Evolutionary conservation across 2,113 vertebrate genomes (phyloP), one percentile per base, ranked within the genome.

Genomic region (Budorcas taxicolor): DNA sequence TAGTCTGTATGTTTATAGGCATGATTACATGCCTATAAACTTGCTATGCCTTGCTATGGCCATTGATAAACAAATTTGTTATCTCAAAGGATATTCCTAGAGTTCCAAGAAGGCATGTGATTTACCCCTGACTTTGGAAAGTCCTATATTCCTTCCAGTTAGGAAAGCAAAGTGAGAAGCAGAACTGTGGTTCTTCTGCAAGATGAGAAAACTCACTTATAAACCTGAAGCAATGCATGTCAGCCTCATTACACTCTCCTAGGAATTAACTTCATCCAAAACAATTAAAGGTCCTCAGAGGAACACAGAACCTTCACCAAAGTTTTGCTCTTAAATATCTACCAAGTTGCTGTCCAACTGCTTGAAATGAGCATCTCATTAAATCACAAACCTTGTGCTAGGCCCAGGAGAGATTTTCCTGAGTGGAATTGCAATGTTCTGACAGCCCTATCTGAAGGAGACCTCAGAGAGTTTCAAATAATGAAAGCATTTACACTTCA

Each of bases 401-500:
- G 16, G 17, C 62, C 53, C 52, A 13, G 60, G 50, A 83, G 71
- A 89, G 47, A 81, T 94, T 81, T 86, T 67, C 50, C n/a, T 57
- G 47, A 88, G 76, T 86, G 58, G 31, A 97, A 94, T 14, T 71
- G 14, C 67, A 91, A 80, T 93, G 87, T 78, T 94, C 67, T 93
- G 15, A 43, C 40, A 91, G 43, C 7, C 29, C 23, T 96, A 82
- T 94, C 50, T 76, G 71, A 94, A 96, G 33, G 43, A 93, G 25
- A 95, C 92, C 92, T 93, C 67, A 89, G 87, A 97, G 85, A 91
- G 3, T 92, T 97, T 96, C 78, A 96, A 96, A 95, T 94, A 95
- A 96, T 96, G 95, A 95, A 97, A 94, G 60, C 71, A 93, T 93
- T 96, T 95, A 95, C 47, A 96, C 31, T 96, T 96, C 55, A 95